Conservation (phyloP, 1,140 invertebrate species). For the Lepidurus arcticus region DNA sequence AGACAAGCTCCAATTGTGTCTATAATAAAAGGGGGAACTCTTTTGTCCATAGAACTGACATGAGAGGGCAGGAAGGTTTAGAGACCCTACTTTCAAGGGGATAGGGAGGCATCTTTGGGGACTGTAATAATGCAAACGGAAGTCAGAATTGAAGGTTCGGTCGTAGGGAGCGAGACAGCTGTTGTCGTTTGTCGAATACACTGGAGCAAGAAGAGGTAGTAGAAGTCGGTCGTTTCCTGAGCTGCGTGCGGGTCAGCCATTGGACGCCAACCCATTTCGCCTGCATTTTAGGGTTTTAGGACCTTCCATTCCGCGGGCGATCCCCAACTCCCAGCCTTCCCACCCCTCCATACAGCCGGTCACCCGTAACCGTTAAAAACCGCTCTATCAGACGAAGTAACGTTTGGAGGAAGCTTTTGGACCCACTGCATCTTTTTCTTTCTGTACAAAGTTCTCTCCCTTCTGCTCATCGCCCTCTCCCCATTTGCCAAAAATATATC, state of each 20-base stretch:
- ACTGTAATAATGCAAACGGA: neutral
- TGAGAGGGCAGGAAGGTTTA: neutral
- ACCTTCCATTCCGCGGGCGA: constrained; percentile 12
- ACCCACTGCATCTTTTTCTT: neutral
- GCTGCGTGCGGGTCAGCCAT: constrained; percentile 20
- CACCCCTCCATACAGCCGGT: neutral
- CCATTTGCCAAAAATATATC: no score
- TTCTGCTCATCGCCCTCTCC: no score
- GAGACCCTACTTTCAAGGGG: neutral
- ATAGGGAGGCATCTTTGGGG: neutral
- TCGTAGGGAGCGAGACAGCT: constrained; percentile 12
- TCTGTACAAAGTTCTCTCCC: no score
- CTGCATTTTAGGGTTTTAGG: constrained; percentile 6
- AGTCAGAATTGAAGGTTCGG: neutral
- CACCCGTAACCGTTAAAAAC: neutral
- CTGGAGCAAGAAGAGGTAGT: neutral
- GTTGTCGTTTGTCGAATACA: constrained; percentile 19
- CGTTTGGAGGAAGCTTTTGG: neutral
- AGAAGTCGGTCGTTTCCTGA: neutral
- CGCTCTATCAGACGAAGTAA: neutral
- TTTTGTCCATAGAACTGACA: neutral
- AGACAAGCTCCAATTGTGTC: constrained; percentile 12
- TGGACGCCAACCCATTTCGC: constrained; percentile 9
- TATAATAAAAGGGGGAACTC: constrained; percentile 6
- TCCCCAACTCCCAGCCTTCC: neutral